Conservation (phyloP, 2,888 invertebrate species). For the Orthosia gothica region DNA sequence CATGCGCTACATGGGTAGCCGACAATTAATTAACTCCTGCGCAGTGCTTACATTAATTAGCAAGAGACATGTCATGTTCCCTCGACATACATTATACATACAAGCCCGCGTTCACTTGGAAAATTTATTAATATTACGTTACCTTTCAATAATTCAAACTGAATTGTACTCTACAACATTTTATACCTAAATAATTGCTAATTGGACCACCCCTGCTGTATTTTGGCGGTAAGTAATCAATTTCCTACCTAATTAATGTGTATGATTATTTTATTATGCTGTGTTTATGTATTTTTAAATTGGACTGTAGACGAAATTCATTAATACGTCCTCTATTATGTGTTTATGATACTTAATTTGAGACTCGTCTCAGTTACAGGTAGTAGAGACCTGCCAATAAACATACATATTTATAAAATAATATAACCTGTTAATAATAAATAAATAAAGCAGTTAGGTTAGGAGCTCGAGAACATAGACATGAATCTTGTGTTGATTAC, state of each 20-base stretch:
- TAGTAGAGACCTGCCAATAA: slow-evolving; percentile 39
- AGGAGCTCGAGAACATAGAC: slow-evolving; percentile 18
- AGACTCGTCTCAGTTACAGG: slow-evolving; percentile 62
- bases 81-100: slow-evolving; percentile 86
- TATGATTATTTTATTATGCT: slow-evolving; percentile 80
- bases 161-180: slow-evolving; percentile 64
- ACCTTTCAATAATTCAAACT: slow-evolving; percentile 77
- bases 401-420: slow-evolving; percentile 33
- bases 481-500: slow-evolving; percentile 52
- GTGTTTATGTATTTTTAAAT: slow-evolving; percentile 74
- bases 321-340: slow-evolving; percentile 75
- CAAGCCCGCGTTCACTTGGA: slow-evolving; percentile 73
- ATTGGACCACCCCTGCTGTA: slow-evolving; percentile 79
- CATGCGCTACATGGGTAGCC: slow-evolving; percentile 85
- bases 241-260: slow-evolving; percentile 77
- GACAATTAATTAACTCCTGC: slow-evolving; percentile 89
- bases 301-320: slow-evolving; percentile 74
- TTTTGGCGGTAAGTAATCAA: slow-evolving; percentile 70
- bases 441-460: not conserved
- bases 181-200: slow-evolving; percentile 65
- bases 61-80: slow-evolving; percentile 83
- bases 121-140: slow-evolving; percentile 81
- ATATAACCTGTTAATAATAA: slow-evolving; percentile 43
- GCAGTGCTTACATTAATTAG: slow-evolving; percentile 89
- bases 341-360: slow-evolving; percentile 85